phyloP scores from a whole-genome alignment of 2,113 vertebrate genomes.

The Malaclemys terrapin region DNA sequence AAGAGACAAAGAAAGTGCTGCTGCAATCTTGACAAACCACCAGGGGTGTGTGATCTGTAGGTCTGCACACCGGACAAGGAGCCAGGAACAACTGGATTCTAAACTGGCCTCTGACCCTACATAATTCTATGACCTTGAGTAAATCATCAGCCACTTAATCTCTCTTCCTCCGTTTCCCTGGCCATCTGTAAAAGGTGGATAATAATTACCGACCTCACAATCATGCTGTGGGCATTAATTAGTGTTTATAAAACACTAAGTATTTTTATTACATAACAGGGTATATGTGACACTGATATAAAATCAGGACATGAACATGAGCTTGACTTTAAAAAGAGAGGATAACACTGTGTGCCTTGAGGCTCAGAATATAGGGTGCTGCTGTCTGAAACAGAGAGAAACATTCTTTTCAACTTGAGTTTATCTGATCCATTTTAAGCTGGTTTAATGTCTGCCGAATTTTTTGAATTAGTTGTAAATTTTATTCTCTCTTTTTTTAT shows the following conservation, averaged over 20 bases:
- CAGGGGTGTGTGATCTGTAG: background rate
- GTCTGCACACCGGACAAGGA: background rate
- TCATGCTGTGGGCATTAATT: background rate
- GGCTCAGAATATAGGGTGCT: accelerated
- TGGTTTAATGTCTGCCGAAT: constrained; percentile 19
- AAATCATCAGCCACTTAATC: background rate
- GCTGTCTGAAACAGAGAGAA: background rate
- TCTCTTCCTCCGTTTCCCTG: background rate
- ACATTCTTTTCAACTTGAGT: background rate
- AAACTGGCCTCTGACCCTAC: background rate
- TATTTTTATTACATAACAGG: background rate
- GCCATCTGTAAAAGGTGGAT: background rate
- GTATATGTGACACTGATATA: too few relatives aligned
- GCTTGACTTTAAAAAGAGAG: background rate
- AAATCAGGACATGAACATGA: background rate
- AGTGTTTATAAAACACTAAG: background rate
- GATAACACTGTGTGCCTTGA: accelerated
- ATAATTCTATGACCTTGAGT: background rate
- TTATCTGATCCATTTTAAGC: constrained; percentile 28
- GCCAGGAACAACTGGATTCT: background rate
- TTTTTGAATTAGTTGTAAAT: background rate
- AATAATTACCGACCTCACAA: background rate
- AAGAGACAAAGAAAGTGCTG: accelerated
- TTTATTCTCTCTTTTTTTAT: background rate
- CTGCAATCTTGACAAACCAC: background rate